phyloP scores from a whole-genome alignment of 1,140 invertebrate genomes.

The Trigoniulus corallinus region DNA sequence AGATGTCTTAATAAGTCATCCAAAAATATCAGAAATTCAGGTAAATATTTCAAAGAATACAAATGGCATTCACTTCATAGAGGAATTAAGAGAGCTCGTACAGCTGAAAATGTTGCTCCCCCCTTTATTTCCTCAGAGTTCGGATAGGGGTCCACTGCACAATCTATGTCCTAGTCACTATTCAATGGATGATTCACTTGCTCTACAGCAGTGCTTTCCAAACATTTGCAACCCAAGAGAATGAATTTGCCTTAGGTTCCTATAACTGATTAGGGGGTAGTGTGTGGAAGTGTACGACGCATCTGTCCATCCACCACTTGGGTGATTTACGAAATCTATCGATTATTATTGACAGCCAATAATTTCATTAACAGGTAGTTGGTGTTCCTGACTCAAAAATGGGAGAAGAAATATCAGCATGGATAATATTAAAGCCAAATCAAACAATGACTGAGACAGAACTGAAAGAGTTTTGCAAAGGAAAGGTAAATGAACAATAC shows the following conservation, averaged over 20 bases:
- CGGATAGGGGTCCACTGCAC: too few relatives aligned
- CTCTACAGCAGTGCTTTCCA: too few relatives aligned
- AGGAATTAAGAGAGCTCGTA: too few relatives aligned
- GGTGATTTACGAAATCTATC: not conserved
- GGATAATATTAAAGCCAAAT: conserved; percentile 37
- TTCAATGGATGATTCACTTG: too few relatives aligned
- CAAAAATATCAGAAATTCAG: conserved; percentile 54
- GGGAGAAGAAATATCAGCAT: conserved; percentile 73
- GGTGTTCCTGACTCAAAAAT: conserved; percentile 60
- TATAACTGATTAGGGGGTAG: too few relatives aligned
- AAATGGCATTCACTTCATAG: not conserved
- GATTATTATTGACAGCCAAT: not conserved
- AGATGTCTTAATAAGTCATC: conserved; percentile 57
- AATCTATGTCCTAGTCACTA: too few relatives aligned
- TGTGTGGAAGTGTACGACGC: too few relatives aligned
- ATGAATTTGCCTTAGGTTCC: not conserved
- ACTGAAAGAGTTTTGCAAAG: conserved; percentile 47
- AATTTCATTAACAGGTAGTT: conserved; percentile 33
- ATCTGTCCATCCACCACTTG: too few relatives aligned
- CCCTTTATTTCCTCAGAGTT: too few relatives aligned
- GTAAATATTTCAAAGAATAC: conserved; percentile 25
- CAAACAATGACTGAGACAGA: conserved; percentile 35
- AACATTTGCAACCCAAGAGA: too few relatives aligned
- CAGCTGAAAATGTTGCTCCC: too few relatives aligned
- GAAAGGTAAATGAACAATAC: conserved; percentile 34